Percentiles rank a stretch among this genome's conserved stretches.
Conservation (phyloP, 2,888 invertebrate species). For the Azorinus chamasolen region DNA sequence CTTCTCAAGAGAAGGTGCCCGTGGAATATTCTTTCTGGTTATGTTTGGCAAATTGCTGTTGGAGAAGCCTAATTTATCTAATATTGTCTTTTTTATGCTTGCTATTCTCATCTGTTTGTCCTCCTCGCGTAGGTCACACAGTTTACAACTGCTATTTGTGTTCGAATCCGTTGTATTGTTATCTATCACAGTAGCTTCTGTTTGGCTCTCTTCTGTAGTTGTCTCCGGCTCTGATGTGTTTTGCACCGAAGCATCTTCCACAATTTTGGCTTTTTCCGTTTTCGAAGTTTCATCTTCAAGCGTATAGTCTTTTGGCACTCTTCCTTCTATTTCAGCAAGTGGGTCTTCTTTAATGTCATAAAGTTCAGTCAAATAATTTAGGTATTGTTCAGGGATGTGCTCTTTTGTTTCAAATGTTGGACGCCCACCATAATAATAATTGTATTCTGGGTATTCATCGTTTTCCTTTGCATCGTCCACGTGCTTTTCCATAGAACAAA, state of each 20-base stretch:
- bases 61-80: slow-evolving; percentile 69
- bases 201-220: slow-evolving; percentile 2
- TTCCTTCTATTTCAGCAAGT: slow-evolving; percentile 22
- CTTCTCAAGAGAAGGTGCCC: slow-evolving; percentile 70
- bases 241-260: neutral
- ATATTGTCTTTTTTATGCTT: slow-evolving; percentile 66
- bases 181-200: neutral
- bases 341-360: slow-evolving; percentile 49
- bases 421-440: slow-evolving; percentile 1
- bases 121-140: slow-evolving; percentile 64
- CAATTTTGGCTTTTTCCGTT: neutral
- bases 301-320: slow-evolving; percentile 14
- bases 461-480: slow-evolving; percentile 13
- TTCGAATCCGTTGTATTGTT: slow-evolving; percentile 6
- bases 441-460: slow-evolving; percentile 5
- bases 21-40: slow-evolving; percentile 72
- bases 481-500: slow-evolving; percentile 44
- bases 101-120: slow-evolving; percentile 62
- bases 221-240: neutral
- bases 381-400: slow-evolving; percentile 50
- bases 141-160: slow-evolving; percentile 30
- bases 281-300: neutral
- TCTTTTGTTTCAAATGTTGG: slow-evolving; percentile 28
- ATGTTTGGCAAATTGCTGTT: slow-evolving; percentile 71
- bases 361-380: slow-evolving; percentile 37